Evolutionary conservation across 1,140 invertebrate genomes (phyloP).

Genomic region (Nephotettix cincticeps): DNA sequence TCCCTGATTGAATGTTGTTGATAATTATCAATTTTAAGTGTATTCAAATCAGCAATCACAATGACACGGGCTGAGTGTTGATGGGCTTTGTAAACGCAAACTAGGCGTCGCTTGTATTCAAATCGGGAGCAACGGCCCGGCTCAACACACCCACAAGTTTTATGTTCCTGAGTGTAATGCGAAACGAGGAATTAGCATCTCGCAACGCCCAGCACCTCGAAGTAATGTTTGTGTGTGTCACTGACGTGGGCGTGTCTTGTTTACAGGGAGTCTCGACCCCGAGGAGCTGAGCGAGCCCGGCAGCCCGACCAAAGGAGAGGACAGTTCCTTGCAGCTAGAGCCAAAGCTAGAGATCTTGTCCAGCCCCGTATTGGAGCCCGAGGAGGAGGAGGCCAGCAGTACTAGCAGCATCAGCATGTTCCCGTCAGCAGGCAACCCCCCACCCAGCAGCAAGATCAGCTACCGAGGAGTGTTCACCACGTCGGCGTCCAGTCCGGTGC

Average conservation of each 20-base stretch:
- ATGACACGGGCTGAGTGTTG: too few species aligned
- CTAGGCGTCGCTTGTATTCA: constrained; percentile 4
- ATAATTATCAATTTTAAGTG: too few species aligned
- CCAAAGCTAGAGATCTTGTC: constrained; percentile 51
- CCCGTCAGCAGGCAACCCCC: constrained; percentile 41
- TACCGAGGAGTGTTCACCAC: constrained; percentile 70
- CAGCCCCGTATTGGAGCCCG: constrained; percentile 55
- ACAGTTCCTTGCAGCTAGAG: constrained; percentile 40
- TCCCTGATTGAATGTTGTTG: too few species aligned
- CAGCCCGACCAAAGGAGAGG: constrained; percentile 40
- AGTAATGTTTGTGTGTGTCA: neutral
- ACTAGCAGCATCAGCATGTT: constrained; percentile 62
- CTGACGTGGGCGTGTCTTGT: constrained; percentile 35
- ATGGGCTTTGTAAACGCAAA: constrained; percentile 7
- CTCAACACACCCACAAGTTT: constrained; percentile 13
- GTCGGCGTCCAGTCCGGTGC: constrained; percentile 54
- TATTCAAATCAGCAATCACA: too few species aligned
- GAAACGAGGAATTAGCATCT: constrained; percentile 13
- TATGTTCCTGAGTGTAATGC: constrained; percentile 14
- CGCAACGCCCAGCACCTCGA: neutral
- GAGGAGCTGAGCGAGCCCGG: constrained; percentile 70
- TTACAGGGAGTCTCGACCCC: constrained; percentile 72
- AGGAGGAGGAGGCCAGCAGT: constrained; percentile 70
- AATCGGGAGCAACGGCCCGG: constrained; percentile 1
- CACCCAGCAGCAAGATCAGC: constrained; percentile 58